phyloP scores from a whole-genome alignment of 1,140 invertebrate genomes.

The Bombus waltoni region DNA sequence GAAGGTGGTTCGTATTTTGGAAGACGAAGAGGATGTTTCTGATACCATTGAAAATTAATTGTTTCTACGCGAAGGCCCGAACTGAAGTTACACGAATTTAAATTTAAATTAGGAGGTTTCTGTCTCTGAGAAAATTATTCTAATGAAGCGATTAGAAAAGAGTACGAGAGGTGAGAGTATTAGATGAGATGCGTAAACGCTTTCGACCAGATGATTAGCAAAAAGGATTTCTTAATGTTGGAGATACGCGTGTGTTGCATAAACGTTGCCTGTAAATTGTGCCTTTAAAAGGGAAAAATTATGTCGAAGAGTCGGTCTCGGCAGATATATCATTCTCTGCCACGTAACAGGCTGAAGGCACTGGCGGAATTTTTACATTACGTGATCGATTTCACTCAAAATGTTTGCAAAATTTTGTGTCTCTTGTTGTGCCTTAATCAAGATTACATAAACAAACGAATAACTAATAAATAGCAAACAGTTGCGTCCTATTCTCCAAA shows the following conservation, averaged over 20 bases:
- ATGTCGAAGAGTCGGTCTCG: neutral
- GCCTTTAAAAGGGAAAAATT: constrained; percentile 8
- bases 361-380: constrained; percentile 7
- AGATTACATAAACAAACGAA: neutral
- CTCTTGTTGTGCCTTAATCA: neutral
- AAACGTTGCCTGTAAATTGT: neutral
- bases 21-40: neutral
- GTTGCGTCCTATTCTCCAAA: neutral
- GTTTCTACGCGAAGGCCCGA: too few relatives aligned
- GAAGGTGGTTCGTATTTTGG: neutral
- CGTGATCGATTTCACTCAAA: constrained; percentile 46
- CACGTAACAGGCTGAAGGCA: neutral
- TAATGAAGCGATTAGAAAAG: neutral
- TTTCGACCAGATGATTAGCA: neutral
- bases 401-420: neutral
- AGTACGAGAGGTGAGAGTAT: too few relatives aligned
- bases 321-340: neutral
- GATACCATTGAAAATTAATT: too few relatives aligned
- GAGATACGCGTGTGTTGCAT: neutral
- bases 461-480: neutral
- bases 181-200: neutral
- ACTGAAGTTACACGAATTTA: too few relatives aligned
- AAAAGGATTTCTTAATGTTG: neutral
- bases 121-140: neutral
- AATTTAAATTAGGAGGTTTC: neutral